Evolutionary conservation across 2,113 vertebrate species (phyloP).

Genomic region (Setophaga coronata): DNA sequence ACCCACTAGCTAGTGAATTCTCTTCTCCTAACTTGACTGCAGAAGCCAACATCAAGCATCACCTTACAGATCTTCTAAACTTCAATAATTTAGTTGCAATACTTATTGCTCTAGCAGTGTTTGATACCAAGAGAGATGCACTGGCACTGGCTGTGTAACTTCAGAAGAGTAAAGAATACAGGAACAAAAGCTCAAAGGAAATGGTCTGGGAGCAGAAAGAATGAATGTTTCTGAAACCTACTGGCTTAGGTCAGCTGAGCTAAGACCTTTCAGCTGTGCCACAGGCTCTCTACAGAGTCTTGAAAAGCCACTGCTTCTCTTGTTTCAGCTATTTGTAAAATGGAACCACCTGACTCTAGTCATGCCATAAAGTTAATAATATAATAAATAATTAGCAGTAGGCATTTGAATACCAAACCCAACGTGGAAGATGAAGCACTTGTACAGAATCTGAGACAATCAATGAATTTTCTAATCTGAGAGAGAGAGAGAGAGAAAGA

Average conservation of each 20-base stretch:
- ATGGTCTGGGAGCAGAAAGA: neutral
- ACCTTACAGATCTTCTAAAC: neutral
- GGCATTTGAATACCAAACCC: neutral
- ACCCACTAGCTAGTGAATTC: neutral
- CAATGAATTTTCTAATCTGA: neutral
- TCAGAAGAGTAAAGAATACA: neutral
- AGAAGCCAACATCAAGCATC: neutral
- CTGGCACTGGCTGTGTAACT: neutral
- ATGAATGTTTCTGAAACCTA: neutral
- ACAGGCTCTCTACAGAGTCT: rapidly evolving
- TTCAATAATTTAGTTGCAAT: neutral
- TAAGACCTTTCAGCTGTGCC: neutral
- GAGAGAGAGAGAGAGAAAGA: neutral
- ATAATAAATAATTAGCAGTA: neutral
- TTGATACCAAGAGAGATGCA: neutral
- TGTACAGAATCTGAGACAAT: neutral
- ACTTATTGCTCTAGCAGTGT: neutral
- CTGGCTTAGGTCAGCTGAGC: neutral
- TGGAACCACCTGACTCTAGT: neutral
- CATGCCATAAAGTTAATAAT: neutral
- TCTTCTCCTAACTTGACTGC: neutral
- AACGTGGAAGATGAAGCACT: neutral
- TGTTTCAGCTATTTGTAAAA: neutral
- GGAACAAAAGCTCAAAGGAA: neutral
- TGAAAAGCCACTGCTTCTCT: neutral